Base-by-base conservation (phyloP, 2,888 invertebrate genomes). In the Callimorpha dominula region DNA sequence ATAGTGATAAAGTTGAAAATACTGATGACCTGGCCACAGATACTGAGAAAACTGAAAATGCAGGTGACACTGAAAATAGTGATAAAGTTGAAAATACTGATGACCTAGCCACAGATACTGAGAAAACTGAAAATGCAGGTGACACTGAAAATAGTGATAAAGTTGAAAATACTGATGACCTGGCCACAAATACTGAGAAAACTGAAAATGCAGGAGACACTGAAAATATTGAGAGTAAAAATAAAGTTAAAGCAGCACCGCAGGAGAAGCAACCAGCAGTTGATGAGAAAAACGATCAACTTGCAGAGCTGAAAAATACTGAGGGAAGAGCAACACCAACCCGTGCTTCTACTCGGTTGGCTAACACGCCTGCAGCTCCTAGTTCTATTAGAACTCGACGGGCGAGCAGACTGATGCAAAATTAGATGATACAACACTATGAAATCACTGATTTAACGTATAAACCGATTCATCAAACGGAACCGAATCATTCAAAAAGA, bases 321-420 rank as follows among this genome's bases (percentile, higher is more conserved):
- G 84, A 83, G 57, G 57, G 11, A 20, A 57, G 57, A 2, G 20
- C 57, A n/a, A 92, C 93, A 0, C 92, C 93, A 0, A 85, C 88
- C 0, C 86, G 92, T n/a, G 73, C 83, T 0, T 91, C 94, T 0
- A 77, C 90, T 6, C 86, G 92, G 0, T 65, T 89, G 15, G 87
- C 66, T 0, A 69, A n/a, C 15, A 46, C 90, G 0, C 86, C 74
- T 14, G 81, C 82, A 0, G 91, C 93, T 0, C 92, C 94, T 0
- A 87, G 90, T 68, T 79, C 88, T 3, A 85, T 94, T 11, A 88
- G 86, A 42, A 94, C 94, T 0, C 85, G 94, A 17, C 88, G 94
- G 0, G 85, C 93, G 0, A 94, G 94, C 75, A 86, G 82, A 73
- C 81, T 93, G 1, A 77, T 83, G 2, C 88, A 90, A 67, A 89